These are phyloP conservation scores for Epinephelus coioides DNA, from an alignment of 2,797 vertebrate genomes.

Conservation along the genomic window DNA sequence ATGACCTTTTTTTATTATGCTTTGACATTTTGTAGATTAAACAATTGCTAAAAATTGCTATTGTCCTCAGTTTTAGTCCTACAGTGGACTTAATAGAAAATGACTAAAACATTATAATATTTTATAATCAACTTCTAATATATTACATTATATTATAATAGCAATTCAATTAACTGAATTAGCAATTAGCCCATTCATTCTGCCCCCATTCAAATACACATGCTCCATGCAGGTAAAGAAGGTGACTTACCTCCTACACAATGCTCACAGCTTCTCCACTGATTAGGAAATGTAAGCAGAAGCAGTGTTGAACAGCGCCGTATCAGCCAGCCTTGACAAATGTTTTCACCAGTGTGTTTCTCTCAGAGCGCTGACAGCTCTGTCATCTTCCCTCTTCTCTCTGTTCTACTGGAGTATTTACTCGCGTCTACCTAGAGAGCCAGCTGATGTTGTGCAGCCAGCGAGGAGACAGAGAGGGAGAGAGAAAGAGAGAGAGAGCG, in stretches of 20 bases:
- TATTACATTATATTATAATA: not conserved
- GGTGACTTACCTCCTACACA: slow-evolving; percentile 77
- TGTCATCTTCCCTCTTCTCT: slow-evolving; percentile 79
- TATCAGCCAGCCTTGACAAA: slow-evolving; percentile 64
- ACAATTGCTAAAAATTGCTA: not conserved
- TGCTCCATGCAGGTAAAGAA: slow-evolving; percentile 65
- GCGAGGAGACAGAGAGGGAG: slow-evolving; percentile 67
- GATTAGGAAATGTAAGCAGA: slow-evolving; percentile 57
- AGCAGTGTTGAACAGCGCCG: slow-evolving; percentile 35
- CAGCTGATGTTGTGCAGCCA: slow-evolving; percentile 83
- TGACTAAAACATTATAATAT: not conserved
- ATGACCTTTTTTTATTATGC: not conserved
- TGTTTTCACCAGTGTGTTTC: slow-evolving; percentile 64
- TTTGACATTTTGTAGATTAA: not conserved
- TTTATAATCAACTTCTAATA: no score
- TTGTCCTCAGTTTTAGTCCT: not conserved
- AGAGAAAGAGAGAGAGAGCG: slow-evolving; percentile 35
- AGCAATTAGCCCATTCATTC: slow-evolving; percentile 37
- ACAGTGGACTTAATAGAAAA: not conserved
- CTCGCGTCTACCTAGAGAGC: slow-evolving; percentile 83
- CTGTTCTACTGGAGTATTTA: slow-evolving; percentile 80
- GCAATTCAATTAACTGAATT: slow-evolving; percentile 14
- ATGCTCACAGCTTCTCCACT: slow-evolving; percentile 51
- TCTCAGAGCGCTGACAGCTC: slow-evolving; percentile 83
- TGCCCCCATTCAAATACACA: slow-evolving; percentile 31